Evolutionary conservation across 2,113 vertebrate genomes (phyloP), one percentile per base, ranked within the genome.

Genomic region (Lutjanus erythropterus): DNA sequence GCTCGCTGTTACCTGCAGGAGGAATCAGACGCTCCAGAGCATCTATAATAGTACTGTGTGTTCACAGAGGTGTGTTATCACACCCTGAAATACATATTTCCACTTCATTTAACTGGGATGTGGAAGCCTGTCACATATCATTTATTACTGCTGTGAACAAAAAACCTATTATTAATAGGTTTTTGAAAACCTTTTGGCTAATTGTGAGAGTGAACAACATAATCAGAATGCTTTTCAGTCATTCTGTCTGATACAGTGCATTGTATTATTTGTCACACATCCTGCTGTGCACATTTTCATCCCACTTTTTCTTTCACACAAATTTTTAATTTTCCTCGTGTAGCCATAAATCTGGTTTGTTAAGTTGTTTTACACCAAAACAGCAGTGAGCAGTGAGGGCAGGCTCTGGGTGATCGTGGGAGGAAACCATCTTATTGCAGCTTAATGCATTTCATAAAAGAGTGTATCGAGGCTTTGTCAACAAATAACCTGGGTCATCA

Each of bases 11-110:
- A 78, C 83, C 75, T 81, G 74, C 65, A 69, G 80, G 27, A 82
- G 77, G 25, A 81, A 77, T 75, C 72, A 55, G 74, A 78, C 31
- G 46, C 81, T 85, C n/a, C n/a, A 58, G 56, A 80, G 70, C 71
- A 55, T 78, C 39, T 58, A n/a, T 78, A 81, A 82, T 60, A 74
- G 62, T n/a, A n/a, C 31, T 6, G 1, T 75, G 73, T 80, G 71
- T 69, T 79, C 80, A 60, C 25, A n/a, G 75, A 78, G 58, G 74
- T 56, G 62, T 60, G 44, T 64, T 49, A 84, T 88, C 80, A 86
- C 89, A 83, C 78, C 84, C 85, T 80, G 42, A 86, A 85, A 86
- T 76, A 89, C 42, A 60, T 61, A 83, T 87, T 87, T 85, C 41
- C 73, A 56, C 61, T 47, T 84, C 69, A 82, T 88, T 89, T 73